A percentile compares a stretch with the other conserved stretches of the same genome.
phyloP scores from a whole-genome alignment of 2,888 invertebrate genomes.

The Pyrochroa serraticornis region DNA sequence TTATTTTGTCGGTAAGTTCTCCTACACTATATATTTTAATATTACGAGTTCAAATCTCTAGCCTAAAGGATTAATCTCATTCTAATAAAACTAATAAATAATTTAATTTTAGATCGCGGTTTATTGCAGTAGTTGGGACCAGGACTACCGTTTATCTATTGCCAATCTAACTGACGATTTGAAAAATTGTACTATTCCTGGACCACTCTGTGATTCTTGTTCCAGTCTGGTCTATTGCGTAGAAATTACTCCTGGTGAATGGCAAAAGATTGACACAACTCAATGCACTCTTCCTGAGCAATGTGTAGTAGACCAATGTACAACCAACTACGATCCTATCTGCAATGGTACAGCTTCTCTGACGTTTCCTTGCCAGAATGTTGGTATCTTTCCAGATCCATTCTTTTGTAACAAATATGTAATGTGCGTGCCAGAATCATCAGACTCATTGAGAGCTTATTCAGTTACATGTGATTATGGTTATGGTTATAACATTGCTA shows the following conservation, averaged over 20 bases:
- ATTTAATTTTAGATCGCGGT: not conserved
- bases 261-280: not conserved
- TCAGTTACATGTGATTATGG: constrained; percentile 20
- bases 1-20: not conserved
- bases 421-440: constrained; percentile 16
- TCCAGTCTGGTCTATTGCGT: constrained; percentile 3
- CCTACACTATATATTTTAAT: not conserved
- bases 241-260: not conserved
- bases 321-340: constrained; percentile 3
- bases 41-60: no score
- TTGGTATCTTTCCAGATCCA: constrained; percentile 21
- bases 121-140: not conserved
- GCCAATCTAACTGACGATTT: not conserved
- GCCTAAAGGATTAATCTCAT: no score
- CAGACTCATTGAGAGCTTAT: constrained; percentile 7
- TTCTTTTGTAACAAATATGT: constrained; percentile 19
- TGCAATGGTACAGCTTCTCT: constrained; percentile 3
- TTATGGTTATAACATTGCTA: constrained; percentile 27
- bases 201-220: constrained; percentile 15
- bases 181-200: constrained; percentile 7
- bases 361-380: constrained; percentile 2
- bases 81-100: no score
- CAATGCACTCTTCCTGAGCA: not conserved
- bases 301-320: constrained; percentile 6
- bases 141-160: not conserved